phyloP scores from a whole-genome alignment of 1,140 invertebrate species.

The honey bee (Apis mellifera) region Amel_HAv3.1 CM009931.2:10582001-10582500 shows the following conservation, averaged over 20 bases:
- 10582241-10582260: too few species aligned
- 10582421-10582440: not conserved
- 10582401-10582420: slow-evolving; percentile 15
- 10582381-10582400: slow-evolving; percentile 13
- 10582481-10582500: slow-evolving; percentile 1
- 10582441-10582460: not conserved
- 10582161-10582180: not conserved
- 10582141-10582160: too few species aligned
- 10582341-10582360: slow-evolving; percentile 12
- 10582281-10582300: slow-evolving; percentile 13
- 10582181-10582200: too few species aligned
- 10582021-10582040: too few species aligned
- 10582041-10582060: too few species aligned
- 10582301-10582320: not conserved
- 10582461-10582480: not conserved
- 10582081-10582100: too few species aligned
- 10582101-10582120: slow-evolving; percentile 9
- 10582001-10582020: too few species aligned
- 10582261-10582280: too few species aligned
- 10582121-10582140: not conserved
- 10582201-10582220: too few species aligned
- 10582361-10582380: slow-evolving; percentile 4
- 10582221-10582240: too few species aligned
- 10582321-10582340: not conserved
- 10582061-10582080: too few species aligned